A percentile compares a stretch with the other conserved stretches of the same genome.
These are phyloP conservation scores for Pluvialis apricaria DNA, from an alignment of 2,113 vertebrate genomes.

Conservation along the genomic window DNA sequence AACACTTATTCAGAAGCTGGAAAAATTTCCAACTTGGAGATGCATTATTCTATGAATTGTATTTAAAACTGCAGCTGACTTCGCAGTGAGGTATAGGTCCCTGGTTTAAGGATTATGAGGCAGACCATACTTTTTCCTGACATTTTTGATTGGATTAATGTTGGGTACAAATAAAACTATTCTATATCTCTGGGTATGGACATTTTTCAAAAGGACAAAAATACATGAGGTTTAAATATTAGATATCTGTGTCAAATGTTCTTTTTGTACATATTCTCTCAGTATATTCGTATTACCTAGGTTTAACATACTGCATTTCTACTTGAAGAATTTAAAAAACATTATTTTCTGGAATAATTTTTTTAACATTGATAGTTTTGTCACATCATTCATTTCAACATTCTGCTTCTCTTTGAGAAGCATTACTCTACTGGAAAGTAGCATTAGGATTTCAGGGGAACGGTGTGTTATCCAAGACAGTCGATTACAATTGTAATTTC, in stretches of 20 bases:
- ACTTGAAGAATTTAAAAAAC: background rate
- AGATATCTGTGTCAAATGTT: background rate
- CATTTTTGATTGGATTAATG: background rate
- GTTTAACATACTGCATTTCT: background rate
- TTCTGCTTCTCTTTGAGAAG: slow-evolving; percentile 32
- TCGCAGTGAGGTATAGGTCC: background rate
- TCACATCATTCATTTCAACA: background rate
- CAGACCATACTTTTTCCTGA: background rate
- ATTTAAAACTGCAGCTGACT: slow-evolving; percentile 15
- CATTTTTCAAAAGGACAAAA: slow-evolving; percentile 38
- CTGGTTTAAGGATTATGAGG: background rate
- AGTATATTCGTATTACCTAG: background rate
- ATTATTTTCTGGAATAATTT: background rate
- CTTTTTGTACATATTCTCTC: background rate
- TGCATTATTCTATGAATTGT: background rate
- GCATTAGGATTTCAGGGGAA: slow-evolving; percentile 18
- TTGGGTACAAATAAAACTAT: background rate
- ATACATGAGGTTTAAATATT: background rate
- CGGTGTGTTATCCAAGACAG: background rate
- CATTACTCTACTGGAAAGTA: slow-evolving; percentile 5
- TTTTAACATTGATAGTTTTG: background rate
- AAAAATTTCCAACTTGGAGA: background rate
- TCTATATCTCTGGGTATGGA: background rate
- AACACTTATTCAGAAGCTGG: background rate
- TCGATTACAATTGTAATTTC: slow-evolving; percentile 48